phyloP scores from a whole-genome alignment of 53 echinoderm and acorn worm genomes.

The Luidia sarsii region DNA sequence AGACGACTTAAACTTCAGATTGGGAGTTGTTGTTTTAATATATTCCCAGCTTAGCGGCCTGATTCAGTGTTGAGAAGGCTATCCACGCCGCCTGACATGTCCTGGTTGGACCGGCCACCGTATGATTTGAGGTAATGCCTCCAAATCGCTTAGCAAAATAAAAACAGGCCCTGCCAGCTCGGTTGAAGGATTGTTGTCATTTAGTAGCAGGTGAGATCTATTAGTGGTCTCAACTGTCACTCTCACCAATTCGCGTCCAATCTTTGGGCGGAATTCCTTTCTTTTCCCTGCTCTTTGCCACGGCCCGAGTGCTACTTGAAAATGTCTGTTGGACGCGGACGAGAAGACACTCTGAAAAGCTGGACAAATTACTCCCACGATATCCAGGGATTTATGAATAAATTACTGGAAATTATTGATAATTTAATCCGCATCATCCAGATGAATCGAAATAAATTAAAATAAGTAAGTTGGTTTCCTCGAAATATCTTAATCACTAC shows the following conservation, averaged over 20 bases:
- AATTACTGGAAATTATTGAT: no score
- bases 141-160: slow-evolving; percentile 38
- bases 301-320: no score
- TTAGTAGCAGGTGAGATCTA: slow-evolving; percentile 21
- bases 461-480: no score
- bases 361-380: no score
- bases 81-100: not conserved
- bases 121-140: slow-evolving; percentile 23
- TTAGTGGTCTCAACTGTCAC: not conserved
- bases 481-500: no score
- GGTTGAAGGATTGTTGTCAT: slow-evolving; percentile 17
- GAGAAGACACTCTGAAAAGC: no score
- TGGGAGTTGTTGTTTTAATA: slow-evolving; percentile 40
- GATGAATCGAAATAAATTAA: no score
- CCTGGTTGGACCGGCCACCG: not conserved
- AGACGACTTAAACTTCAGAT: slow-evolving; percentile 1
- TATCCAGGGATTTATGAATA: no score
- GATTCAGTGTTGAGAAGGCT: slow-evolving; percentile 15
- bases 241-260: not conserved
- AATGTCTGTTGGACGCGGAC: no score
- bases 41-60: not conserved
- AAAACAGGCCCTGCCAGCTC: not conserved
- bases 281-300: no score
- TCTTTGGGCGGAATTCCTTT: not conserved
- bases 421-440: no score